Conservation (phyloP, 2,888 invertebrate species). For the Drosophila anomelani region DNA sequence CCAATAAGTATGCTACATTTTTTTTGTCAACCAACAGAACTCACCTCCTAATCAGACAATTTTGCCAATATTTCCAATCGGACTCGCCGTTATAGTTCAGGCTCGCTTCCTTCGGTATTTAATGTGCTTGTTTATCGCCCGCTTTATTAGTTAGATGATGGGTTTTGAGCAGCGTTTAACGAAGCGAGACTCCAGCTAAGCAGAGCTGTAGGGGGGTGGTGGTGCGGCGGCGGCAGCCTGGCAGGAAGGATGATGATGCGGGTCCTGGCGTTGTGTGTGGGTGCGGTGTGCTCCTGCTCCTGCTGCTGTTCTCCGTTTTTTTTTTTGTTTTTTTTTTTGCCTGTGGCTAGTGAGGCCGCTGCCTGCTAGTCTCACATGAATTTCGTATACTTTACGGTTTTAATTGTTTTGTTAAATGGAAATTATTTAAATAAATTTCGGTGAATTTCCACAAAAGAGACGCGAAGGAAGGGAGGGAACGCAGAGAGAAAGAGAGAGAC, state of each 20-base stretch:
- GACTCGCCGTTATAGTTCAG: conserved; percentile 25
- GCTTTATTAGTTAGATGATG: conserved; percentile 36
- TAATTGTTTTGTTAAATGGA: conserved; percentile 37
- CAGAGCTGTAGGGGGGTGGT: conserved; percentile 14
- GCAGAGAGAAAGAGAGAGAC: conserved; percentile 8
- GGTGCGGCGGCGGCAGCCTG: conserved; percentile 32
- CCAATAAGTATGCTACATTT: conserved; percentile 27
- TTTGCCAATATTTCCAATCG: conserved; percentile 50
- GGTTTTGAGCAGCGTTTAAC: conserved; percentile 49
- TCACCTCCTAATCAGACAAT: conserved; percentile 66
- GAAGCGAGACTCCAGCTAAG: conserved; percentile 38
- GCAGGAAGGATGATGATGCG: conserved; percentile 51
- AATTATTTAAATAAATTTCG: conserved; percentile 27
- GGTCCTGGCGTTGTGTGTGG: conserved; percentile 30
- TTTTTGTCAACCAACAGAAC: background rate
- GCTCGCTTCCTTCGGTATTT: conserved; percentile 12
- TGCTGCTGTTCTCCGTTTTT: conserved; percentile 43
- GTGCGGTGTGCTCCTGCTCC: conserved; percentile 54
- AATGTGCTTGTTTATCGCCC: conserved; percentile 31
- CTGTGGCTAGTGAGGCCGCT: conserved; percentile 51
- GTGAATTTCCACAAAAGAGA: conserved; percentile 42
- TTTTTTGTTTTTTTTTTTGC: conserved; percentile 24
- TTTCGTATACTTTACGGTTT: conserved; percentile 43
- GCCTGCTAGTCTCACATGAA: conserved; percentile 68
- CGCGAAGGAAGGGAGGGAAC: conserved; percentile 21